Base-by-base conservation (phyloP, 2,113 vertebrate genomes). In the Paradoxurus hermaphroditus region DNA sequence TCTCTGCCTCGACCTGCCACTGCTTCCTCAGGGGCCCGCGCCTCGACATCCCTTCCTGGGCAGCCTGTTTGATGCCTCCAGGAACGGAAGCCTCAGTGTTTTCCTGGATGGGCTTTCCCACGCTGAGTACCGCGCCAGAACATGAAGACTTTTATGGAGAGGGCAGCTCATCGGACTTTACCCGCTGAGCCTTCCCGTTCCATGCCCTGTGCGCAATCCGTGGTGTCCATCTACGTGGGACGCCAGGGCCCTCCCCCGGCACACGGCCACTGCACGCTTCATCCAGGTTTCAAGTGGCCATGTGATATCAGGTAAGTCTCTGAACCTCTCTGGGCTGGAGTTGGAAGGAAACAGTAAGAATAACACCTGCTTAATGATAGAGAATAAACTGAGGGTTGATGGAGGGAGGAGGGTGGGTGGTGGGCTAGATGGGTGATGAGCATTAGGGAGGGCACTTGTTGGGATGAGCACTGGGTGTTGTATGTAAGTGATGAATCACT, bases 121-220 rank as follows among this genome's bases (percentile, higher is more conserved):
- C 23, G 13, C 89, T 41, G 62, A 18, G 12, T 27, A 53, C 9
- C 41, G n/a, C n/a, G 12, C n/a, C 18, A 31, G 75, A 67, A 31
- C n/a, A 39, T 51, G 59, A 39, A 36, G 41, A 15, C 0, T 21
- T 31, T 29, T 11, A 0, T 29, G 88, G n/a, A 39, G 59, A 31
- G 31, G 34, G 44, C 0, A 0, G 88, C 25, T 15, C 59, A 18
- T 65, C 59, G 1, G 41, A 27, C 31, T 79, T 51, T 51, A 49
- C 44, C 34, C 1, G 1, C 4, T 3, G 59, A 79, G 59, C 7
- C 62, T 79, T 18, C 75, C 44, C n/a, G n/a, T n/a, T 15, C 44
- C 75, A 3, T 4, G 27, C 27, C 16, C 53, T 7, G 21, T n/a
- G 1, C 0, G 0, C 9, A 27, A 31, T n/a, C 53, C n/a, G 6